Evolutionary conservation across 2,888 invertebrate species (phyloP).

Genomic region (Chouioia cunea): DNA sequence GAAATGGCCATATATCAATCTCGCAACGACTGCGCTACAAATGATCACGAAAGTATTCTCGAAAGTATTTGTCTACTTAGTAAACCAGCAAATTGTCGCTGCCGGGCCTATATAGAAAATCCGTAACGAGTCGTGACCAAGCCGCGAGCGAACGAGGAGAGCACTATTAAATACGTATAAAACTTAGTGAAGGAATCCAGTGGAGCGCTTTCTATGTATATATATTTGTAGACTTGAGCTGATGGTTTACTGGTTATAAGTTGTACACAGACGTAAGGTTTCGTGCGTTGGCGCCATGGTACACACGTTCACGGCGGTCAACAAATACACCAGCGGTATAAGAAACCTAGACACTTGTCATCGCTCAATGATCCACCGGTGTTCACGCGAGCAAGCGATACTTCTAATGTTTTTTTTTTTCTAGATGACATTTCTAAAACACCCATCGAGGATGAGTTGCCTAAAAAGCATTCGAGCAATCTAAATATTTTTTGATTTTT

Average conservation of each 20-base stretch:
- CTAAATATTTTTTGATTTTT: too few species aligned
- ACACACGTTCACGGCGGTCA: background rate
- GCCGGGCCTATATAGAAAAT: conserved; percentile 8
- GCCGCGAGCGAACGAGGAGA: conserved; percentile 10
- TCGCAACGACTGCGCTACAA: background rate
- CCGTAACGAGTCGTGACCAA: conserved; percentile 32
- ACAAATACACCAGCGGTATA: background rate
- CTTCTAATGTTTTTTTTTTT: background rate
- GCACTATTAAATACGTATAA: too few species aligned
- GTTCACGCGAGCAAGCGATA: background rate
- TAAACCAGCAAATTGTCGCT: conserved; percentile 2
- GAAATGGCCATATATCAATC: background rate
- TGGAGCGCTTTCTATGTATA: background rate
- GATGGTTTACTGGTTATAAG: background rate
- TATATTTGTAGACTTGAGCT: background rate
- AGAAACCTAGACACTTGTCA: conserved; percentile 21
- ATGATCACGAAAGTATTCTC: background rate
- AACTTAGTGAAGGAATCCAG: too few species aligned
- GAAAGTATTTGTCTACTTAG: conserved; percentile 17
- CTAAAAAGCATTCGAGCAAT: too few species aligned
- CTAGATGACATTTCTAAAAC: background rate
- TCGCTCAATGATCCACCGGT: conserved; percentile 13
- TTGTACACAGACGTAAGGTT: background rate
- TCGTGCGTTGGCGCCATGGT: background rate
- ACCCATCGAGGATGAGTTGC: too few species aligned